Percentiles rank a stretch among this genome's conserved stretches.
phyloP scores from a whole-genome alignment of 2,888 invertebrate species.

The Cryptus armator region DNA sequence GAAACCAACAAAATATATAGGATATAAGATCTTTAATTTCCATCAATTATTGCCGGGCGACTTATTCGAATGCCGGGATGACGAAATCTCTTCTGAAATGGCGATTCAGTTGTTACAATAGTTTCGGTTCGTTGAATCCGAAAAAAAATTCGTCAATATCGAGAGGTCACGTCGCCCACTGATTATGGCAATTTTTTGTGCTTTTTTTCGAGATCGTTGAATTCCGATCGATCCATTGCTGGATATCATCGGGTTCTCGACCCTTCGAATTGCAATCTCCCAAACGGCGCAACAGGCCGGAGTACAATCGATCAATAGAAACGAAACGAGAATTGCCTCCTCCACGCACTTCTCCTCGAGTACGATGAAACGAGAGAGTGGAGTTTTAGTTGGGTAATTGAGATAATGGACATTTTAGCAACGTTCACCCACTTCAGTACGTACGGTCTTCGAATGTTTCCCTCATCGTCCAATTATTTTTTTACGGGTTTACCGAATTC shows the following conservation, averaged over 20 bases:
- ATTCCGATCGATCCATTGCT: conserved; percentile 27
- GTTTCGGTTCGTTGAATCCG: conserved; percentile 7
- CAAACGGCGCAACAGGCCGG: conserved; percentile 16
- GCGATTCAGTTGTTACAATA: neutral
- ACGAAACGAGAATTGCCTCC: conserved; percentile 35
- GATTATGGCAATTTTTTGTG: conserved; percentile 62
- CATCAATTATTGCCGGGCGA: neutral
- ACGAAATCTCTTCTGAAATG: neutral
- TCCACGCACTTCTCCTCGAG: conserved; percentile 22
- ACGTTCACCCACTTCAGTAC: conserved; percentile 21
- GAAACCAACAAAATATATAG: neutral
- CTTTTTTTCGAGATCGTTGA: conserved; percentile 41
- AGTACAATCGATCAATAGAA: conserved; percentile 18
- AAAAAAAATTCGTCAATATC: conserved; percentile 33
- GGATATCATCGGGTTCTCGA: neutral
- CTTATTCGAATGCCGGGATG: neutral
- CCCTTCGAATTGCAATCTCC: neutral
- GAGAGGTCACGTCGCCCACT: conserved; percentile 51
- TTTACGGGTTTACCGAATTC: conserved; percentile 18
- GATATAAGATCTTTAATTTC: neutral
- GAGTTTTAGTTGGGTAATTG: conserved; percentile 52
- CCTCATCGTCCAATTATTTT: conserved; percentile 56
- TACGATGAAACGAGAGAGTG: conserved; percentile 2
- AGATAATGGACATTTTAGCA: conserved; percentile 54
- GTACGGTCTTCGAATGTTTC: conserved; percentile 11